Conservation (phyloP, 2,113 vertebrate species). For the Ciconia maguari region DNA sequence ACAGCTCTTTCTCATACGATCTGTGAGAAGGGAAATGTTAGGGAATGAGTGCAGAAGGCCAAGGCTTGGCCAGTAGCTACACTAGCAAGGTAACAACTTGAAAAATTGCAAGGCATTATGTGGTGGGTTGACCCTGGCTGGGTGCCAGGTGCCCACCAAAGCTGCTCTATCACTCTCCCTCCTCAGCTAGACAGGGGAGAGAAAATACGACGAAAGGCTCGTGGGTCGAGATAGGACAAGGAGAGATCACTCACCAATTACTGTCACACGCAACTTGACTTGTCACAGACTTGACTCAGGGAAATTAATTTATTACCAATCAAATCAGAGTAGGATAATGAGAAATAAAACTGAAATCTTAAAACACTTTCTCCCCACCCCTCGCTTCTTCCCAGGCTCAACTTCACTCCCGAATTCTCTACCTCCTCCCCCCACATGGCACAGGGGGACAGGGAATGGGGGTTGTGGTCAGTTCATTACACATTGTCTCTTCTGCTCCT, state of each 20-base stretch:
- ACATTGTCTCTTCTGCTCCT: background rate
- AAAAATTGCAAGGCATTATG: background rate
- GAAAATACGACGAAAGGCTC: fast-evolving
- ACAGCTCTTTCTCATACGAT: background rate
- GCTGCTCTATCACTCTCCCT: background rate
- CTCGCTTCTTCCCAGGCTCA: background rate
- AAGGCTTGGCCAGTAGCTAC: background rate
- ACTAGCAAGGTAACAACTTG: background rate
- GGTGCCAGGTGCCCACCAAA: background rate
- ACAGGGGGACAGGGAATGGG: background rate
- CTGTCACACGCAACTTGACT: background rate
- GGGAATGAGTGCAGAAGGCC: background rate
- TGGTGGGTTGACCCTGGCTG: background rate
- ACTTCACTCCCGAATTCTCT: background rate
- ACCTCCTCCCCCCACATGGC: background rate
- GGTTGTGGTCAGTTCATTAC: background rate
- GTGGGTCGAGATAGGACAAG: background rate
- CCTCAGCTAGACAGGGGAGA: background rate
- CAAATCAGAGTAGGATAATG: background rate
- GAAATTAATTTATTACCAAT: background rate
- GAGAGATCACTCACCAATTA: background rate
- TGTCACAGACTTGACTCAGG: background rate
- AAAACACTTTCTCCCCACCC: background rate
- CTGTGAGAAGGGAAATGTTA: background rate
- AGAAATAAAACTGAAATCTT: background rate